Base-by-base conservation (phyloP, 2,113 vertebrate genomes). In the Tachysurus vachellii region DNA sequence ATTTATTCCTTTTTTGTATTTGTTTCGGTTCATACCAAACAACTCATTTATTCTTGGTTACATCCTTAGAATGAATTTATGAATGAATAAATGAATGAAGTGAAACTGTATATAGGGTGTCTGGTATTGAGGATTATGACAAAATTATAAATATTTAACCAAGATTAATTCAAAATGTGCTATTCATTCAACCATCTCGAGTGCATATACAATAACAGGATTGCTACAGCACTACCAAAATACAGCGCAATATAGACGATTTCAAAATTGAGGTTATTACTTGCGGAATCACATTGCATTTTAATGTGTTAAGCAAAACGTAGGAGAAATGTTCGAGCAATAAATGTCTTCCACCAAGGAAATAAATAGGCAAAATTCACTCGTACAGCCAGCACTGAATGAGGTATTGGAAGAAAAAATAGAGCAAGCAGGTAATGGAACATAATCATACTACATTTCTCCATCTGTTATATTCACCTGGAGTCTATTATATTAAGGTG, bases 391-490 rank as follows among this genome's bases (percentile, higher is more conserved):
- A 23, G 11, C 17, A 80, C 9, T 57, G 77, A 80, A 80, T 59
- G 28, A 21, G 16, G 17, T 5, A 36, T 19, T 31, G 53, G 8
- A 6, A 21, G 28, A 54, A 36, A 57, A 80, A 80, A 57, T 36
- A 80, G 54, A 31, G 53, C 6, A 80, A 36, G 19, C 28, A 66
- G 23, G 44, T 47, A 82, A 53, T 83, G 13, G 61, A 83, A 83
- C 28, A 61, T 53, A 66, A 68, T 82, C 36, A 82, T 59, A 66
- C 21, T 28, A 82, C 61, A 82, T 53, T 80, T 80, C 17, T 80
- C 17, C 53, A 80, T 80, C 54, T 36, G 77, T 80, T 80, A 57
- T 57, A 57, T 80, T 80, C 77, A 80, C 28, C 77, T 80, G 77
- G 53, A 79, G 53, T 83, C 42, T 44, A 82, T 64, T 83, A 83